These are phyloP conservation scores for Opisthograptis luteolata DNA, from an alignment of 2,888 invertebrate genomes.

Conservation along the genomic window DNA sequence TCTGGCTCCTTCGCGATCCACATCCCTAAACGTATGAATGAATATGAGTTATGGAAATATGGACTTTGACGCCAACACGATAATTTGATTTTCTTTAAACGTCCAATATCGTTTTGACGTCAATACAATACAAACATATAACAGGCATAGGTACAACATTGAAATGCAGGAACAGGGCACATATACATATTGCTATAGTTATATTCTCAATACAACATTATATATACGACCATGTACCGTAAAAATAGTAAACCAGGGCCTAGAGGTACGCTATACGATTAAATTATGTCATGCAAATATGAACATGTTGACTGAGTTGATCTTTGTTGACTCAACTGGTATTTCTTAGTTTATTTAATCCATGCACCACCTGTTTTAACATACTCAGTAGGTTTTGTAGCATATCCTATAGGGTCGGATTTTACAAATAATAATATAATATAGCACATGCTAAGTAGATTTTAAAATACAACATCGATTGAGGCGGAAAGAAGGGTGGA, in stretches of 20 bases:
- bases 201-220: background rate
- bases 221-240: background rate
- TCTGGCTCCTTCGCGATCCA: conserved; percentile 65
- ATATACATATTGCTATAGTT: background rate
- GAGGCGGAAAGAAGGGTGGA: background rate
- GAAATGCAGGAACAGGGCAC: conserved; percentile 26
- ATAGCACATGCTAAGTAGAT: conserved; percentile 17
- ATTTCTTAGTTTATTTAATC: conserved; percentile 1
- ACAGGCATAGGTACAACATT: conserved; percentile 31
- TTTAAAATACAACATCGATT: conserved; percentile 14
- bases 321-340: conserved; percentile 19
- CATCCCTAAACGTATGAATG: conserved; percentile 62
- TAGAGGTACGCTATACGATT: conserved; percentile 2
- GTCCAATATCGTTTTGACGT: conserved; percentile 27
- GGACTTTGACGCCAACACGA: conserved; percentile 31
- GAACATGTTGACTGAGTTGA: background rate
- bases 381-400: conserved; percentile 1
- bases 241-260: background rate
- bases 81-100: no score
- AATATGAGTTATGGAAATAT: conserved; percentile 31
- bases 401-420: conserved; percentile 1
- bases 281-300: conserved; percentile 23
- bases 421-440: background rate
- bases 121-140: conserved; percentile 13
- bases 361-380: conserved; percentile 14